phyloP scores from a whole-genome alignment of 2,888 invertebrate genomes.

The Stomorhina lunata region DNA sequence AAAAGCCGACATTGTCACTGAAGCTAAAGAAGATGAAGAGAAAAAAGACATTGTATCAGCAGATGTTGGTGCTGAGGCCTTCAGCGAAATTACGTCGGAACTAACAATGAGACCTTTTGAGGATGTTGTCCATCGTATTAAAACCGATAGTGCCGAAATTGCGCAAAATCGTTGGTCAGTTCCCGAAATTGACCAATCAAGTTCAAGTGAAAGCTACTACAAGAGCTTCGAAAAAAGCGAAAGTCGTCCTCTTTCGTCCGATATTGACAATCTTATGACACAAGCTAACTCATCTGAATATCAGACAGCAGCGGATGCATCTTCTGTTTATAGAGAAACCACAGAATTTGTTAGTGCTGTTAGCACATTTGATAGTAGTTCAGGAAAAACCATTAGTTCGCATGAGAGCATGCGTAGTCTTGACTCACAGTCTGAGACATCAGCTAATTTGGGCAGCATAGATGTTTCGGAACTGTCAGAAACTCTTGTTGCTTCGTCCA shows the following conservation, averaged over 20 bases:
- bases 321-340: conserved; percentile 88
- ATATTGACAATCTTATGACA: conserved; percentile 89
- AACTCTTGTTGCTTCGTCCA: conserved; percentile 94
- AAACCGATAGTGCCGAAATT: conserved; percentile 79
- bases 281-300: conserved; percentile 91
- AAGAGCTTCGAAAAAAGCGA: conserved; percentile 92
- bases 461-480: conserved; percentile 96
- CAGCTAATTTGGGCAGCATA: conserved; percentile 92
- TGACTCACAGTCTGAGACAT: conserved; percentile 88
- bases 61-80: conserved; percentile 64
- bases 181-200: conserved; percentile 90
- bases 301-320: conserved; percentile 90
- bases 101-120: conserved; percentile 73
- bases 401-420: conserved; percentile 94
- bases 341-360: conserved; percentile 93
- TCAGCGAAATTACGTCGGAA: conserved; percentile 72
- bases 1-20: conserved; percentile 70
- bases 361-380: conserved; percentile 84
- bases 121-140: conserved; percentile 74
- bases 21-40: conserved; percentile 62
- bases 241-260: conserved; percentile 91
- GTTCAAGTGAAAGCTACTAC: conserved; percentile 93
- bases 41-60: conserved; percentile 5
- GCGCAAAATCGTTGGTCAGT: conserved; percentile 86
- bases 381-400: conserved; percentile 83